Base-by-base conservation (phyloP, 2,797 vertebrate genomes). In the Steatocranus sp. region DNA sequence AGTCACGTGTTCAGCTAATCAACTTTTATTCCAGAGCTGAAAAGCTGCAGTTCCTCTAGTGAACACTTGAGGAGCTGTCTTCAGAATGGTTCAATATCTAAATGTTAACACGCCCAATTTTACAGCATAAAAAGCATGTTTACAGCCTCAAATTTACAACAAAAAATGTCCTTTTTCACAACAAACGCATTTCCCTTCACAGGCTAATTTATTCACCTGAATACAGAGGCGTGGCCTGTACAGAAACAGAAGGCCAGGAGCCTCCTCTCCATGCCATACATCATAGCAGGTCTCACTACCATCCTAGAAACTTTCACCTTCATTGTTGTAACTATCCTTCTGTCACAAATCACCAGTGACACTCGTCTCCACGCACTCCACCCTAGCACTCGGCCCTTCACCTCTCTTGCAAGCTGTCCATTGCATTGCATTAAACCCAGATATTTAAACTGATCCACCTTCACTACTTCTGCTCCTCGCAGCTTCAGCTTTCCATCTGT, bases 161-260 rank as follows among this genome's bases (percentile, higher is more conserved):
- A 36, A 20, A 63, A 63, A 36, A 1, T 0, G 1, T 14, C 34
- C 0, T 11, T 66, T 23, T 66, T 23, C n/a, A 23, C 23, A 23
- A 23, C n/a, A 41, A 66, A 23, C 20, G n/a, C 0, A 66, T 15
- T 66, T 66, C 20, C 12, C 20, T 66, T 66, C 20, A 66, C 6
- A 23, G 34, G 11, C 61, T 15, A 66, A 66, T 23, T 38, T 23
- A 66, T 2, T 66, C 1, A 23, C 61, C 36, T 23, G 36, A 41
- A 15, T 66, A 41, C 36, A 15, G 63, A 23, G 61, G 61, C 36
- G 12, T 41, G 36, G 20, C 20, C 36, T 68, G n/a, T 25, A 23
- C 63, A 68, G 20, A 68, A 41, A 41, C 12, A 17, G 7, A 38
- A 38, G 23, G 61, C 14, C 63, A 41, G 12, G 20, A 23, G 63